Evolutionary conservation across 2,113 vertebrate genomes (phyloP), one percentile per base, ranked within the genome.

Genomic region (Myotis davidii): DNA sequence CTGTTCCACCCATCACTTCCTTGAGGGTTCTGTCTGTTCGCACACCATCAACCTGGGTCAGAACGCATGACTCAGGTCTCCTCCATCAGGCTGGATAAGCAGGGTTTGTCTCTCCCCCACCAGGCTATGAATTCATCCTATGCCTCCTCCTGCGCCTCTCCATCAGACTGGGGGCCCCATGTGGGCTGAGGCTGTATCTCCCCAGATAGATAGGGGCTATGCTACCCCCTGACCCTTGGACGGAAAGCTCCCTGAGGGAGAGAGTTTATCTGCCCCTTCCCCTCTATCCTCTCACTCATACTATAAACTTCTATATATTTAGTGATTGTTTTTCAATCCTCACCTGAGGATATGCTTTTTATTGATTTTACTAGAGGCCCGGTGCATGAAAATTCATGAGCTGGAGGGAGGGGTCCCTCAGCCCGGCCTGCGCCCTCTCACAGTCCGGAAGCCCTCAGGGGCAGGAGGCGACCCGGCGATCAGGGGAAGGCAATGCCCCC

Each of bases 41-140:
- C 25, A 70, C n/a, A 65, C 5, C n/a, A 42, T 70, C 50, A 72
- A 20, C 27, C 9, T 14, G 45, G 9, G 18, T 73, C 73, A 48
- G 20, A 84, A 88, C 76, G 45, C 59, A 92, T 94, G 52, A 81
- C 59, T 39, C 32, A 3, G 59, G 27, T 42, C 61, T 88, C 90
- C 9, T 59, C 67, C 61, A 34, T 0, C 20, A 37, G 89, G 27
- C 29, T 32, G 27, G 25, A 69, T 45, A 29, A 69, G 56, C 29
- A 83, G 74, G 21, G 5, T 25, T 3, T 69, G 14, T 72, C 37
- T 74, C 42, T 77, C 37, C 21, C 2, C 10, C 14, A 6, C 77
- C 39, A 72, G 59, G 72, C 73, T 78, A 42, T 77, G n/a, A 78
- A 78, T 37, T 32, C 45, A 56, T 61, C 25, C 70, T 23, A 8